Base-by-base conservation (phyloP, 2,888 invertebrate species). In the Criorhina ranunculi region DNA sequence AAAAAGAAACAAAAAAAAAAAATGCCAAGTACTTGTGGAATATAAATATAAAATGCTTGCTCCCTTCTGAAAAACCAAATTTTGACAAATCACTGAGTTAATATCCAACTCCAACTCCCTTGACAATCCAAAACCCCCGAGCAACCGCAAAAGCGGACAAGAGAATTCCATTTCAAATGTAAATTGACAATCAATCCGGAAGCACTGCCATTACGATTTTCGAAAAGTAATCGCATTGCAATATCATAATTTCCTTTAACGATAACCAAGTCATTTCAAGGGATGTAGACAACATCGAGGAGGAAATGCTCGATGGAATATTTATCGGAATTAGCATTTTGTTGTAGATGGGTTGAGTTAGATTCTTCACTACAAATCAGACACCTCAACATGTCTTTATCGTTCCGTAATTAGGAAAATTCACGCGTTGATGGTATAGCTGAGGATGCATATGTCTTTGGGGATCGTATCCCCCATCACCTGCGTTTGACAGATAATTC, bases 401-500 rank as follows among this genome's bases (percentile, higher is more conserved):
- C 31, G 19, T n/a, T 3, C 12, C 40, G 59, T 67, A 55, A 67
- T 67, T 55, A 67, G 17, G 17, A 42, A 42, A 29, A 67, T 53
- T 42, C 40, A 17, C 31, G n/a, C 31, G n/a, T 9, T 29, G 8
- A 8, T 19, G 24, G 40, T 12, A 24, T 17, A 15, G 40, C 9
- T 57, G 19, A 19, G 11, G 8, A 42, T 62, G 46, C 35, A 19
- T 33, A 19, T 2, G 11, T 2, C 37, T 40, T 6, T 15, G 8
- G 31, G 53, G 17, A 33, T 35, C 9, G n/a, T 9, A 15, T 24
- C 19, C n/a, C n/a, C 29, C 15, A 44, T 62, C 42, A 62, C 33
- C 62, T 73, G 73, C 33, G 42, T 11, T 62, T 53, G 73, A 33
- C 73, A 64, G 51, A 64, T 62, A 55, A 64, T 44, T 73, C 33